Conservation (phyloP, 2,113 vertebrate species). For the Scytalopus superciliaris region DNA sequence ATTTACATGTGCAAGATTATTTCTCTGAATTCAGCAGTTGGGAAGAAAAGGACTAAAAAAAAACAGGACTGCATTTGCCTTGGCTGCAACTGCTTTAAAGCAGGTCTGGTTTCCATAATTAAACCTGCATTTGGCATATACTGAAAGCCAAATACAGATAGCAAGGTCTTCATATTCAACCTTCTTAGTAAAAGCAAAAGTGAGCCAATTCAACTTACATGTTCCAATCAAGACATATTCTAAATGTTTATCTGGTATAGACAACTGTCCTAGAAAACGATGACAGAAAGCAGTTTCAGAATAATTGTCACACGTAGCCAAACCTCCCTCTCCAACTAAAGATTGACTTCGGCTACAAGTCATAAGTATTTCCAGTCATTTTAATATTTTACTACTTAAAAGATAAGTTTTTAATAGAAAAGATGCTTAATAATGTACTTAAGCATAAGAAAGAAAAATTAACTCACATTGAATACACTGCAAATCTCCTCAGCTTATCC, state of each 20-base stretch:
- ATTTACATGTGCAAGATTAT: not conserved
- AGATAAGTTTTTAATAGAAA: not conserved
- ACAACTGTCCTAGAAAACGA: fast-evolving
- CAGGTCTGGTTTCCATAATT: not conserved
- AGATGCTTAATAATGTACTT: not conserved
- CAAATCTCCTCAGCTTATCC: not conserved
- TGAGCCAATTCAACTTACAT: not conserved
- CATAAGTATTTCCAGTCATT: not conserved
- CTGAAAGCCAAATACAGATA: not conserved
- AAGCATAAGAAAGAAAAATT: not conserved
- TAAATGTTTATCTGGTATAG: not conserved
- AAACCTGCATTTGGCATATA: not conserved
- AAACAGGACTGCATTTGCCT: not conserved
- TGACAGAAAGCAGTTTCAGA: not conserved
- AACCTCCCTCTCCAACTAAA: not conserved
- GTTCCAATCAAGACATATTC: not conserved
- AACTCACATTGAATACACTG: not conserved
- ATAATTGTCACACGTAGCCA: not conserved
- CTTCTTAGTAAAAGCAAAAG: not conserved
- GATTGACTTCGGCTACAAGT: not conserved
- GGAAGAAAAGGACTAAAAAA: not conserved
- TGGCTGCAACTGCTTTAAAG: not conserved
- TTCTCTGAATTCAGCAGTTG: not conserved
- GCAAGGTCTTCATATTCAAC: not conserved
- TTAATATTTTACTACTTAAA: not conserved